Percentiles rank a stretch among this genome's conserved stretches.
These are phyloP conservation scores for Myzus persicae DNA, from an alignment of 1,140 invertebrate species.

Conservation along the genomic window DNA sequence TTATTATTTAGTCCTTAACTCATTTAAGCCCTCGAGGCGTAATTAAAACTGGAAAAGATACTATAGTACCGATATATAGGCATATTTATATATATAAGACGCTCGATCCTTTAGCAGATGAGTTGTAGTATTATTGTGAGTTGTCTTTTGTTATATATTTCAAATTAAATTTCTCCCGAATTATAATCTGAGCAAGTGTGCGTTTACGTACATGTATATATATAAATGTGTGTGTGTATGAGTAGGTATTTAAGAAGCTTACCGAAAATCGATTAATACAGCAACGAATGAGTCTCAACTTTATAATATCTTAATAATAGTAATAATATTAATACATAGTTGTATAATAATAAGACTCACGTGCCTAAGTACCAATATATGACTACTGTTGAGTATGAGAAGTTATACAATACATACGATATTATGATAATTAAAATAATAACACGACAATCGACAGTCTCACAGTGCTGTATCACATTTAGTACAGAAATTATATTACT, in stretches of 20 bases:
- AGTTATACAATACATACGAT: no score
- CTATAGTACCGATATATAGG: neutral
- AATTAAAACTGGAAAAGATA: slow-evolving; percentile 53
- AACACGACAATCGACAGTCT: no score
- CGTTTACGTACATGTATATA: neutral
- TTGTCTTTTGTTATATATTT: slow-evolving; percentile 39
- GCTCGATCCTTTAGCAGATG: neutral
- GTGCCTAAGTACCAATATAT: no score
- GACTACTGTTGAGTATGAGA: no score
- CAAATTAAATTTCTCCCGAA: slow-evolving; percentile 9
- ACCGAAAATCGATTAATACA: neutral
- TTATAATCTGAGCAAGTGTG: neutral
- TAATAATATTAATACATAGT: no score
- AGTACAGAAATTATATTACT: no score
- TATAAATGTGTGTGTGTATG: no score
- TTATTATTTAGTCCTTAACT: slow-evolving; percentile 36
- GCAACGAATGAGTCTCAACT: neutral
- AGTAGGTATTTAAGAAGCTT: neutral
- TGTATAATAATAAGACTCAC: no score
- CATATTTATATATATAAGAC: neutral
- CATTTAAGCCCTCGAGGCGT: slow-evolving; percentile 21
- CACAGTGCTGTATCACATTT: no score
- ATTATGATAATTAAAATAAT: no score
- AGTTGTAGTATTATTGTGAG: neutral
- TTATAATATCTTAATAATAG: neutral